Evolutionary conservation across 2,113 vertebrate species (phyloP).

Genomic region (Chamaea fasciata): DNA sequence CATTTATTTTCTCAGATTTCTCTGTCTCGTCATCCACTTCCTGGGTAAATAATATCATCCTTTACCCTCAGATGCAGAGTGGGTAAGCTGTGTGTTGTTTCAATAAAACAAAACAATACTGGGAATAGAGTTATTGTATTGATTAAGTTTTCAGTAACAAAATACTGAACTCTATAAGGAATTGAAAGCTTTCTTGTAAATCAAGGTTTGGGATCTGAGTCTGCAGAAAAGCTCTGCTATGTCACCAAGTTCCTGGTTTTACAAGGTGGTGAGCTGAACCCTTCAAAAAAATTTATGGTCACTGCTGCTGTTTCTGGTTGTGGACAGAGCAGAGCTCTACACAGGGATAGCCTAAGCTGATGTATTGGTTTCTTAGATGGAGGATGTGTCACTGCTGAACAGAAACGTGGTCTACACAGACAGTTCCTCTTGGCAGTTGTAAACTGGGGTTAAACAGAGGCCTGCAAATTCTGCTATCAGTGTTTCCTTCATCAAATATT

Average conservation of each 20-base stretch:
- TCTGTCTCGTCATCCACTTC: background rate
- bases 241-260: background rate
- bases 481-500: background rate
- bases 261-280: background rate
- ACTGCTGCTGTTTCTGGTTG: background rate
- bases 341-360: background rate
- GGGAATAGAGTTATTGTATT: background rate
- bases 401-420: accelerated
- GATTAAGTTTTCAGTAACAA: background rate
- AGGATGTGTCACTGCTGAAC: background rate
- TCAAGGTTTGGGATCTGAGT: background rate
- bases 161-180: background rate
- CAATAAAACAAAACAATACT: background rate
- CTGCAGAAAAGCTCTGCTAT: background rate
- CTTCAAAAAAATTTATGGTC: background rate
- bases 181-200: background rate
- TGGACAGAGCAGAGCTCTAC: background rate
- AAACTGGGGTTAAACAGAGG: accelerated
- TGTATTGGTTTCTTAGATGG: accelerated
- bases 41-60: background rate
- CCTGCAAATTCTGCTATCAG: background rate
- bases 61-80: background rate
- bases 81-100: background rate
- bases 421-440: background rate
- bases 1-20: background rate